These are phyloP conservation scores for Tapirus terrestris DNA, from an alignment of 2,113 vertebrate genomes.

Conservation along the genomic window DNA sequence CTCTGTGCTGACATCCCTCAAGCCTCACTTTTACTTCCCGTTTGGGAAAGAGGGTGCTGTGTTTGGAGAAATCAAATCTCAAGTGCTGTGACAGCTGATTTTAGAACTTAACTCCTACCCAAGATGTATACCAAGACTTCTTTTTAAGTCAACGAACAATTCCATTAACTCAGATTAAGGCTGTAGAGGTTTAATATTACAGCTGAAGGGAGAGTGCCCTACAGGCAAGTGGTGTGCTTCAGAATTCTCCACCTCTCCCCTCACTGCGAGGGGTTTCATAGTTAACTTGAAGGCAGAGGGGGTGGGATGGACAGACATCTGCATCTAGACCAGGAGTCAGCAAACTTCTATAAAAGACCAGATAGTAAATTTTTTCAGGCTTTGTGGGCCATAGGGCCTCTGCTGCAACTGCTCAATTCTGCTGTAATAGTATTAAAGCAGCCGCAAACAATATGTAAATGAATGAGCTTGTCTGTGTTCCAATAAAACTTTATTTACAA, in stretches of 20 bases:
- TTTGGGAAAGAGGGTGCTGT: neutral
- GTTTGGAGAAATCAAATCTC: neutral
- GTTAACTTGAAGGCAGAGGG: neutral
- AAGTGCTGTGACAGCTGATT: neutral
- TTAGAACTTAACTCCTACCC: neutral
- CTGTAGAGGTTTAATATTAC: neutral
- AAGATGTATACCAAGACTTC: neutral
- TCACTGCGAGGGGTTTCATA: neutral
- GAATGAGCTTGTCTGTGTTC: neutral
- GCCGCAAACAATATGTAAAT: neutral
- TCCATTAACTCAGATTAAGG: neutral
- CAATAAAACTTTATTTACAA: slow-evolving; percentile 38
- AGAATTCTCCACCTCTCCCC: neutral
- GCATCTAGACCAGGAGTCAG: neutral
- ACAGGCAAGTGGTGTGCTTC: neutral
- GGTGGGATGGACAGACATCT: neutral
- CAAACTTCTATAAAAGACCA: neutral
- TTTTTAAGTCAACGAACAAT: neutral
- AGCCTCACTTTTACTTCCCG: neutral
- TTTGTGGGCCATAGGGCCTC: neutral
- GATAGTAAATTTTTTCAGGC: neutral
- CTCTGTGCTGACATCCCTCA: neutral
- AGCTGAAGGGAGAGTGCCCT: neutral
- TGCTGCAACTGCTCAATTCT: neutral
- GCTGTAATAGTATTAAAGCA: neutral